Percentiles rank a stretch among this genome's conserved stretches.
Evolutionary conservation across 2,113 vertebrate species (phyloP).

Genomic region (Charadrius vociferus): DNA sequence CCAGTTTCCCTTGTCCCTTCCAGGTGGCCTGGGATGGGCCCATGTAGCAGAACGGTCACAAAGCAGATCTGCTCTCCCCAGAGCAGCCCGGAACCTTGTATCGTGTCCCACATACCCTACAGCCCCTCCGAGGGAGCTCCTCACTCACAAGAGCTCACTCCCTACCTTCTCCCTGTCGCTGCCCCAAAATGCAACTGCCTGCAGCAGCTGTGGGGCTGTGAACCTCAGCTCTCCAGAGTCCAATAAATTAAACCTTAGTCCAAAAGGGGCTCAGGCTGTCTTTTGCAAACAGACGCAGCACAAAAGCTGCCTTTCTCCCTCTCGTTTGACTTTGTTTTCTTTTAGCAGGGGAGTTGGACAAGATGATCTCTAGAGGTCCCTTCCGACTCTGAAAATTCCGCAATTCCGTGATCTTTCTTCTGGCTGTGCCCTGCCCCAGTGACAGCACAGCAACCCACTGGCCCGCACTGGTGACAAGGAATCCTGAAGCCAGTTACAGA

Average conservation of each 20-base stretch:
- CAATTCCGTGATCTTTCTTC: no score
- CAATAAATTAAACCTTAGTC: not conserved
- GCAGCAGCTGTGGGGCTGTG: conserved; percentile 18
- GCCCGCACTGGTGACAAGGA: not conserved
- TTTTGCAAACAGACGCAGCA: conserved; percentile 41
- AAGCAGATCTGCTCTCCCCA: not conserved
- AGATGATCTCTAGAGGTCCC: no score
- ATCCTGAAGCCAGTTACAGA: not conserved
- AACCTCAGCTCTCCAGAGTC: not conserved
- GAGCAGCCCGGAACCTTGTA: not conserved
- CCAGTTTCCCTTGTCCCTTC: not conserved
- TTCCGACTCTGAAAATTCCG: no score
- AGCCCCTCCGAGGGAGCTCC: not conserved
- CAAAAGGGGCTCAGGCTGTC: not conserved
- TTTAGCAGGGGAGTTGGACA: no score
- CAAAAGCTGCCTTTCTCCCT: conserved; percentile 72
- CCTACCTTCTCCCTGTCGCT: rapidly evolving
- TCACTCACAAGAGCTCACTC: not conserved
- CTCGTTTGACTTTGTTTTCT: conserved; percentile 33
- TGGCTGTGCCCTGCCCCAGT: not conserved
- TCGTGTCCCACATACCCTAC: rapidly evolving
- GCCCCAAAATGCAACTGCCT: not conserved
- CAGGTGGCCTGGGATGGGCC: not conserved
- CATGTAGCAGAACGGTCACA: not conserved
- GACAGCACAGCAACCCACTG: not conserved